Base-by-base conservation (phyloP, 2,797 vertebrate species). In the Bucorvus abyssinicus region DNA sequence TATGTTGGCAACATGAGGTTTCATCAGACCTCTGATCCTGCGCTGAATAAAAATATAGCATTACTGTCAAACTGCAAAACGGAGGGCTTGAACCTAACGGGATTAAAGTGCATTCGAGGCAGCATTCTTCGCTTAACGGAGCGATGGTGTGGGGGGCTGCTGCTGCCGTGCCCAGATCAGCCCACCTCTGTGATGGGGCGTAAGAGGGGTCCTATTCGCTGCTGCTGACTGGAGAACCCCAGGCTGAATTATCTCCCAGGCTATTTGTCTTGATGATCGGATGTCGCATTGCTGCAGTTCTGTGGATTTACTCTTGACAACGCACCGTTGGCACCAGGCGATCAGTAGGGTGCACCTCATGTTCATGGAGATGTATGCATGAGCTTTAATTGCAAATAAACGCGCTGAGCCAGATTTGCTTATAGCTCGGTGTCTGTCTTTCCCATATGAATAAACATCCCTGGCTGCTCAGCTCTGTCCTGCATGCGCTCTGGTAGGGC, bases 1-100 rank as follows among this genome's bases (percentile, higher is more conserved):
- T 75, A 93, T 96, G 94, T 55, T 90, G 87, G 93, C 91, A 94
- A 95, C 94, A 65, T 14, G 82, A 97, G 93, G 95, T 94, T 97
- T 97, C 93, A 81, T 56, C 94, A 89, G 93, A 93, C 94, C 89
- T 95, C 96, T 92, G 93, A 96, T 97, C 96, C 67, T 20, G 22
- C 2, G 8, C 87, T 94, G 96, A 96, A 96, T 97, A 91, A 96
- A 96, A 95, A 95, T 94, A 84, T 17, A 80, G 40, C 68, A 30
- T 96, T 90, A 93, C 97, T 88, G 17, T 95, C 84, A 81, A 61
- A 75, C 55, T 44, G 22, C 12, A 88, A 93, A 93, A 67, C 9
- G 30, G 59, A 89, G 94, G 91, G 84, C 95, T 97, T 59, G 93
- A 97, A 96, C 91, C 85, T 89, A 76, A 88, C 96, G 96, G 97